phyloP scores from a whole-genome alignment of 1,140 invertebrate species.

The Bombus difficillimus region DNA sequence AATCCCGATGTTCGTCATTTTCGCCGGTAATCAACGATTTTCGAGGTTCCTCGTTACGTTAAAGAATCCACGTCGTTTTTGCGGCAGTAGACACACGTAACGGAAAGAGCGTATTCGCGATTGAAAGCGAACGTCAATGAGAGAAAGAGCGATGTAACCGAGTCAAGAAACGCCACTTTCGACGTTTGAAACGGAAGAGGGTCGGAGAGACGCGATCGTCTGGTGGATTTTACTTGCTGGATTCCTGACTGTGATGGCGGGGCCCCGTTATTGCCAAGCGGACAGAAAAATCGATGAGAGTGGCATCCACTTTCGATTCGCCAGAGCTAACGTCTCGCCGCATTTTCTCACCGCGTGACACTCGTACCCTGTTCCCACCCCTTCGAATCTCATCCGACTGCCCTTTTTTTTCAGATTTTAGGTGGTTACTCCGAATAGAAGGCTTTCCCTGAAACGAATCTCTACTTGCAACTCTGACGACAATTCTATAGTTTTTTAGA shows the following conservation, averaged over 20 bases:
- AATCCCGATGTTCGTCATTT: not conserved
- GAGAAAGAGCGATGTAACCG: not conserved
- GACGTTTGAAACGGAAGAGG: constrained; percentile 32
- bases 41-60: no score
- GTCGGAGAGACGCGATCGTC: constrained; percentile 35
- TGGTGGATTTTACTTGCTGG: constrained; percentile 64
- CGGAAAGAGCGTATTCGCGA: not conserved
- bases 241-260: constrained; percentile 71
- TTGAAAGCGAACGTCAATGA: not conserved
- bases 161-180: not conserved
- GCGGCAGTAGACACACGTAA: not conserved
- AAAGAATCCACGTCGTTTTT: not conserved
- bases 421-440: not conserved
- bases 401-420: not conserved
- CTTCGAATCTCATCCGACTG: not conserved
- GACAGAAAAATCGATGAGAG: constrained; percentile 79
- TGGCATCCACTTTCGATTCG: constrained; percentile 60
- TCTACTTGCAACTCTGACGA: not conserved
- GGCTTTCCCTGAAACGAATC: not conserved
- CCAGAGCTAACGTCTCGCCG: constrained; percentile 56
- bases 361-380: not conserved
- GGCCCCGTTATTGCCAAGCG: constrained; percentile 76
- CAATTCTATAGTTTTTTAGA: not conserved
- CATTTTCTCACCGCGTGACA: constrained; percentile 66
- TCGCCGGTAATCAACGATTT: not conserved